Evolutionary conservation across 2,888 invertebrate genomes (phyloP), one percentile per base, ranked within the genome.

Genomic region (Plagiodera versicolora): DNA sequence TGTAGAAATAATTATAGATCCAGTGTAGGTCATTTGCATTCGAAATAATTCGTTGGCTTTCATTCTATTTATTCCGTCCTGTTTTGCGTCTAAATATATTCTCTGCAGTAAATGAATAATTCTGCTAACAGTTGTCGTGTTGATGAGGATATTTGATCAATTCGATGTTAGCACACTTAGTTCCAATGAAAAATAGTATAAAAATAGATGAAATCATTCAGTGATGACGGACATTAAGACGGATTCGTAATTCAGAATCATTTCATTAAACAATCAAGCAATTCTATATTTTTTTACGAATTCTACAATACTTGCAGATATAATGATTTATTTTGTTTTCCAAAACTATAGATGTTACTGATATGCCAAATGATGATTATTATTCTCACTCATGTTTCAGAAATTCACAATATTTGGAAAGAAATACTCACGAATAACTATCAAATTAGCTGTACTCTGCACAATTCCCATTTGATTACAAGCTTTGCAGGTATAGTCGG

Each of bases 401-500:
- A n/a, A n/a, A n/a, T n/a, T n/a, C n/a, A n/a, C n/a, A n/a, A n/a
- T n/a, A n/a, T n/a, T 58, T 18, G 2, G 11, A 48, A 57, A 60
- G 60, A 60, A 50, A 58, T 55, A 78, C 87, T 86, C 83, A 89
- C 89, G 85, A 80, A 88, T 86, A 47, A 92, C 88, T 67, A 83
- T 80, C 47, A 91, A 78, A 64, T 82, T 84, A 2, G 89, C 87
- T 10, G 85, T 85, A 57, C 86, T 86, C 58, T 87, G 86, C 11
- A 86, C 87, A 52, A 85, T 82, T 49, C 90, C 91, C 14, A 87
- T 78, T 60, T 85, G 83, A 80, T 91, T 91, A 0, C 82, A 81
- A 8, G 90, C 90, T 71, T 85, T 86, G 74, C 90, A 90, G 0
- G 85, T 85, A 73, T 89, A 91, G 49, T 85, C 84, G 0, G 88